These are phyloP conservation scores for Meganola albula DNA, from an alignment of 2,888 invertebrate species.

Conservation along the genomic window DNA sequence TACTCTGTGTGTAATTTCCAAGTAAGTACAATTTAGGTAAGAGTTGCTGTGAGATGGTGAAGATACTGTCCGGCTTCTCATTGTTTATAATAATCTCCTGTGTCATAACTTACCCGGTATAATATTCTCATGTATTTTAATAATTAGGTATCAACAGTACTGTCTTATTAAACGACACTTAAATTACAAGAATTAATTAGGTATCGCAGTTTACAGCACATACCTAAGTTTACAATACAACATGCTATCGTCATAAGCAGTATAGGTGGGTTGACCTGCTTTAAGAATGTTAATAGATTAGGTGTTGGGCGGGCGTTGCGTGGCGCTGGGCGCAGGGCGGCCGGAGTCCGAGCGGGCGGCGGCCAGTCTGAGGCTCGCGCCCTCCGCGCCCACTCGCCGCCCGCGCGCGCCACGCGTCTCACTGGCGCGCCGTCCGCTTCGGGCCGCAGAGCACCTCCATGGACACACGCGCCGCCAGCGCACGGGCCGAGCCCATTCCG, in stretches of 20 bases:
- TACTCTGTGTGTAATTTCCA: no score
- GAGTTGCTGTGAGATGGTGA: no score
- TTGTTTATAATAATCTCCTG: no score
- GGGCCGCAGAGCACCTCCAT: no score
- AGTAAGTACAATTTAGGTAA: no score
- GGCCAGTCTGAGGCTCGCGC: constrained; percentile 70
- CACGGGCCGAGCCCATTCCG: constrained; percentile 66
- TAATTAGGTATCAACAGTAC: no score
- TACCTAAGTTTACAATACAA: constrained; percentile 21
- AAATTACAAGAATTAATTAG: no score
- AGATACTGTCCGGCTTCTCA: no score
- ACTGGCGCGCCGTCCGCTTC: constrained; percentile 47
- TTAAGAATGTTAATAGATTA: constrained; percentile 57
- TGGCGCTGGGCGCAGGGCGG: constrained; percentile 46
- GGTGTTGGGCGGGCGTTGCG: constrained; percentile 47
- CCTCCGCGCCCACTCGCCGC: constrained; percentile 67
- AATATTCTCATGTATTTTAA: no score
- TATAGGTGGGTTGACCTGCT: constrained; percentile 57
- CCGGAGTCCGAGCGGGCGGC: constrained; percentile 58
- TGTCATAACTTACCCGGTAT: no score
- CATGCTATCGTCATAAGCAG: constrained; percentile 21
- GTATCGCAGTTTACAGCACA: no score
- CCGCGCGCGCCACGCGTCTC: constrained; percentile 27
- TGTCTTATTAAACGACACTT: no score
- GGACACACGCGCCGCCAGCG: constrained; percentile 63